Percentiles rank a stretch among this genome's conserved stretches.
phyloP scores from a whole-genome alignment of 2,888 invertebrate species.

The Eudasyphora cyanicolor region DNA sequence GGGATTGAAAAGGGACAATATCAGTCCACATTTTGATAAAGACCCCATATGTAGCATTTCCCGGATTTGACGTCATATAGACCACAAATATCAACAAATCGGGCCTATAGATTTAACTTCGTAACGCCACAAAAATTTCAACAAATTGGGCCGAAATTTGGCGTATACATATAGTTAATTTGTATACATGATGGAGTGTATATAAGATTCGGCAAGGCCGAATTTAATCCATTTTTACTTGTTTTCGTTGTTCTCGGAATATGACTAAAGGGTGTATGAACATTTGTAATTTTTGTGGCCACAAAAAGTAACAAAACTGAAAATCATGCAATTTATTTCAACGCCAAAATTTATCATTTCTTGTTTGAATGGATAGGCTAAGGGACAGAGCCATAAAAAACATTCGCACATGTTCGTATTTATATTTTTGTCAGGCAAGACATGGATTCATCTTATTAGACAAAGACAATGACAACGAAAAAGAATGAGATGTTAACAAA shows the following conservation, averaged over 20 bases:
- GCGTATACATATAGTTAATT: too few relatives aligned
- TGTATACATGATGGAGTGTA: too few relatives aligned
- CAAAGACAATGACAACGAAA: too few relatives aligned
- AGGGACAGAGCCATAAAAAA: neutral
- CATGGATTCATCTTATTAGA: neutral
- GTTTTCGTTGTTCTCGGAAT: neutral
- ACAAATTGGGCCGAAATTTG: too few relatives aligned
- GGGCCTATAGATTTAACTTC: too few relatives aligned
- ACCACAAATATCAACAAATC: too few relatives aligned
- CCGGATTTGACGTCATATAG: too few relatives aligned
- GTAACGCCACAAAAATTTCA: too few relatives aligned
- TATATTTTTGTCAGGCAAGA: neutral
- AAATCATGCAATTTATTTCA: constrained; percentile 31
- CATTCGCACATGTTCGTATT: neutral
- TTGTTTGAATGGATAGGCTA: neutral
- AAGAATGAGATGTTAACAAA: neutral
- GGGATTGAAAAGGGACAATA: too few relatives aligned
- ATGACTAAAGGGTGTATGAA: neutral
- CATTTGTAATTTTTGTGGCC: constrained; percentile 31
- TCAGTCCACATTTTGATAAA: too few relatives aligned
- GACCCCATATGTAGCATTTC: too few relatives aligned
- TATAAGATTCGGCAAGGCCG: neutral
- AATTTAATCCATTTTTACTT: neutral
- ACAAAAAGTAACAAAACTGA: constrained; percentile 13
- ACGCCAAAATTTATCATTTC: constrained; percentile 3